Percentiles rank a stretch among this genome's conserved stretches.
These are phyloP conservation scores for Macrotrachela quadricornifera DNA, from an alignment of 1,140 invertebrate species.

Conservation along the genomic window DNA sequence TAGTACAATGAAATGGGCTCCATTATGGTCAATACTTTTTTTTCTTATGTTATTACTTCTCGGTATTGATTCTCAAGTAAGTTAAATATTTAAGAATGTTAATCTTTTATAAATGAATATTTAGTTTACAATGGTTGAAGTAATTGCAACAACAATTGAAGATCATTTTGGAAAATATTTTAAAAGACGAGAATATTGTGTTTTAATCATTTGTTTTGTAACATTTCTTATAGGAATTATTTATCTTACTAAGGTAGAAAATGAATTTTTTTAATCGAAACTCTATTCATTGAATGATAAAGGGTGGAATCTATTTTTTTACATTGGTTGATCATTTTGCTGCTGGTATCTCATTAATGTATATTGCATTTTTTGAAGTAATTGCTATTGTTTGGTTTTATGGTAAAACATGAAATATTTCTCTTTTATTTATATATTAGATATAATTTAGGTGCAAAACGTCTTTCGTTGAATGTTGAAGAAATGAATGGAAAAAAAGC, in stretches of 20 bases:
- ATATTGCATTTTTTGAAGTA: slow-evolving; percentile 70
- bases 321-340: slow-evolving; percentile 76
- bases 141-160: slow-evolving; percentile 69
- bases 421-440: neutral
- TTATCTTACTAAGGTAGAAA: slow-evolving; percentile 47
- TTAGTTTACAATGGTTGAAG: slow-evolving; percentile 55
- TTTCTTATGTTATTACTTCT: slow-evolving; percentile 27
- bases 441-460: slow-evolving; percentile 40
- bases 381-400: slow-evolving; percentile 74
- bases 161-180: slow-evolving; percentile 59
- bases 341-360: slow-evolving; percentile 67
- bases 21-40: slow-evolving; percentile 23
- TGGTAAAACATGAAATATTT: slow-evolving; percentile 17
- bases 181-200: slow-evolving; percentile 61
- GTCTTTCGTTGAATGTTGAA: slow-evolving; percentile 54
- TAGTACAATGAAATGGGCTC: slow-evolving; percentile 19
- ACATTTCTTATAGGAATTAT: slow-evolving; percentile 61
- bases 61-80: slow-evolving; percentile 69
- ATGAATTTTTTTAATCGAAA: neutral
- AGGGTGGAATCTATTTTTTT: slow-evolving; percentile 77
- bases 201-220: slow-evolving; percentile 54
- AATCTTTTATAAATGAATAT: slow-evolving; percentile 10
- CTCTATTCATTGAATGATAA: slow-evolving; percentile 13
- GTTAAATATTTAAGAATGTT: slow-evolving; percentile 3
- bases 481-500: slow-evolving; percentile 63